Conservation (phyloP, 1,140 invertebrate genomes). For the Drosophila kohkoa region DNA sequence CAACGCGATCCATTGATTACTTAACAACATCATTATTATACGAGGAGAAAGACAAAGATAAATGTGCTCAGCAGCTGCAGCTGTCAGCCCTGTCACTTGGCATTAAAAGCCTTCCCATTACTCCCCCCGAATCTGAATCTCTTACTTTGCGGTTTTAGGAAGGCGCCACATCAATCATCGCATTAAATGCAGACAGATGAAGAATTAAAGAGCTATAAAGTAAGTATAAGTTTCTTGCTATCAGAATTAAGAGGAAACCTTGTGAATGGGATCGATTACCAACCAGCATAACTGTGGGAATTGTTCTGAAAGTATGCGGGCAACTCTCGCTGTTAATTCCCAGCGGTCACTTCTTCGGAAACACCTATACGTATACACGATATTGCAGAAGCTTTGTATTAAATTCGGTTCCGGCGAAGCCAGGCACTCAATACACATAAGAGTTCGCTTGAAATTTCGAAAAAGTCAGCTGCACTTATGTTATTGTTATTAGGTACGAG, state of each 20-base stretch:
- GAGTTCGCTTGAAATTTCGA: slow-evolving; percentile 48
- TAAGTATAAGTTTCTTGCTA: slow-evolving; percentile 40
- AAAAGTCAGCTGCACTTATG: slow-evolving; percentile 2
- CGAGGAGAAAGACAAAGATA: slow-evolving; percentile 1
- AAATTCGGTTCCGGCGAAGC: slow-evolving; percentile 66
- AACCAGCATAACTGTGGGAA: slow-evolving; percentile 60
- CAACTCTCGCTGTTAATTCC: slow-evolving; percentile 41
- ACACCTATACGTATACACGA: slow-evolving; percentile 10
- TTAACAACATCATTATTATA: slow-evolving; percentile 26
- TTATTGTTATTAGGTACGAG: neutral
- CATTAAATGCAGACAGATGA: slow-evolving; percentile 51
- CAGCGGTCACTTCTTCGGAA: slow-evolving; percentile 55
- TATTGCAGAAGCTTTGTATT: slow-evolving; percentile 43
- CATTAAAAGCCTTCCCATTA: slow-evolving; percentile 30
- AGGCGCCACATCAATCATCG: slow-evolving; percentile 80
- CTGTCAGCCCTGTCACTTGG: slow-evolving; percentile 43
- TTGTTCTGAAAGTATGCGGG: slow-evolving; percentile 1
- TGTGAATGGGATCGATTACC: slow-evolving; percentile 48
- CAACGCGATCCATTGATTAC: slow-evolving; percentile 9
- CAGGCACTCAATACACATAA: slow-evolving; percentile 28
- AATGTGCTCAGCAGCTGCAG: slow-evolving; percentile 25
- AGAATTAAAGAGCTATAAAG: slow-evolving; percentile 35
- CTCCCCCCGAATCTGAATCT: slow-evolving; percentile 6
- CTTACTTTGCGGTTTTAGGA: slow-evolving; percentile 14
- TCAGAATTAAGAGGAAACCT: slow-evolving; percentile 25